Conservation (phyloP, 2,797 vertebrate species). For the Sebastes matsubarae region DNA sequence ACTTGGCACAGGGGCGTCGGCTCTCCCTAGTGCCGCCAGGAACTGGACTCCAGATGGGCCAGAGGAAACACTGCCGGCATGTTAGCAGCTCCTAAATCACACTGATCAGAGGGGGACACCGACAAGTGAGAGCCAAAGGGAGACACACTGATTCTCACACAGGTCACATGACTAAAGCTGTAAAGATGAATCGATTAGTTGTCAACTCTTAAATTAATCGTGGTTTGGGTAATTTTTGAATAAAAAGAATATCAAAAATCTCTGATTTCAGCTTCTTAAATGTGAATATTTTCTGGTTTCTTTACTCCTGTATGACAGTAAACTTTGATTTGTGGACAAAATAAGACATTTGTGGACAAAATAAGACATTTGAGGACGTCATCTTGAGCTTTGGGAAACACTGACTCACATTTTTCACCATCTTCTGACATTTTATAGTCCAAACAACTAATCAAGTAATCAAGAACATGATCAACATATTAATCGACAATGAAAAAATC, state of each 20-base stretch:
- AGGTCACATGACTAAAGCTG: neutral
- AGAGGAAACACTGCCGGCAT: constrained; percentile 13
- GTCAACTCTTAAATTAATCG: no score
- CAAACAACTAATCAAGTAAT: no score
- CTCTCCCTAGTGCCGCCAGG: constrained; percentile 6
- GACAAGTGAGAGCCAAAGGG: neutral
- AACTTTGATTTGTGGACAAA: no score
- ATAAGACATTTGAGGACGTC: no score
- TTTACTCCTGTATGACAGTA: neutral
- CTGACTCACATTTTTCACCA: no score
- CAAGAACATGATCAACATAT: no score
- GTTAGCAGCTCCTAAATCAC: constrained; percentile 62
- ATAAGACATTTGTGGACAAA: no score
- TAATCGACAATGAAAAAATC: neutral
- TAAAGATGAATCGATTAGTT: neutral
- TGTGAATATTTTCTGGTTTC: neutral
- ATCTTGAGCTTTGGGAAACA: no score
- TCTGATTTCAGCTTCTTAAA: neutral
- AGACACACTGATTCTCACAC: neutral
- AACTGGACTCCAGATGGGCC: constrained; percentile 42
- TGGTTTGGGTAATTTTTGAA: neutral
- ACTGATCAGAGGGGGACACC: constrained; percentile 25
- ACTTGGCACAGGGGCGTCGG: constrained; percentile 1
- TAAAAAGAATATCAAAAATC: neutral
- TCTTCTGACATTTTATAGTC: no score